Base-by-base conservation (phyloP, 2,797 vertebrate genomes). In the Oryzias sinensis region DNA sequence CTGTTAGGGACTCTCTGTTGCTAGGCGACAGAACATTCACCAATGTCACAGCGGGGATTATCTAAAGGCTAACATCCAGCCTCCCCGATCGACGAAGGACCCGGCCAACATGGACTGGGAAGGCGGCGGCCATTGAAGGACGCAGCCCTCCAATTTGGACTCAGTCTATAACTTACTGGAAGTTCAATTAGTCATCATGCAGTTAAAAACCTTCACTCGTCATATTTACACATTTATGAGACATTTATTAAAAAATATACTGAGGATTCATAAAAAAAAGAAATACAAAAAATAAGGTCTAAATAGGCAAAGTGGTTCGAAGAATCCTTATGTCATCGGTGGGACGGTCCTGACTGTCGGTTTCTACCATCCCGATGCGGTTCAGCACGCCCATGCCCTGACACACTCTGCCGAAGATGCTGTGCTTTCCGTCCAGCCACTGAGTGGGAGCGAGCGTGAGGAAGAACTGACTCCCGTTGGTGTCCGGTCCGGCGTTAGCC, bases 391-490 rank as follows among this genome's bases (percentile, higher is more conserved):
- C 90, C 15, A 98, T 94, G 14, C 96, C 96, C 72, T 97, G 93
- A 68, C 46, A 90, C 8, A 98, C 94, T 56, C 96, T 91, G n/a
- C 96, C 97, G 22, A 98, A 98, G 72, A 99, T 97, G 73, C 75
- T 97, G 87, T 99, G 97, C 46, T 98, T 98, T 50, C 94, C 94
- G 9, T 98, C 96, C 4, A 98, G 85, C 96, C 97, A 98, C 82
- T 97, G 96, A 2, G 94, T 94, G 0, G 95, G 94, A 5, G 82
- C 94, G 0, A 98, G 82, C 0, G 93, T 92, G 69, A 99, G 77
- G 72, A 99, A 99, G 77, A 98, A 98, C 63, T 99, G 96, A 87
- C 97, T 99, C 14, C 96, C 97, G 0, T 98, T 99, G 55, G 95
- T 96, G 74, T 97, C 94, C 0, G 95, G 94, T 4, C 96, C 96